Evolutionary conservation across 2,113 vertebrate genomes (phyloP), one percentile per base, ranked within the genome.

Genomic region (Periophthalmodon schlosseri): DNA sequence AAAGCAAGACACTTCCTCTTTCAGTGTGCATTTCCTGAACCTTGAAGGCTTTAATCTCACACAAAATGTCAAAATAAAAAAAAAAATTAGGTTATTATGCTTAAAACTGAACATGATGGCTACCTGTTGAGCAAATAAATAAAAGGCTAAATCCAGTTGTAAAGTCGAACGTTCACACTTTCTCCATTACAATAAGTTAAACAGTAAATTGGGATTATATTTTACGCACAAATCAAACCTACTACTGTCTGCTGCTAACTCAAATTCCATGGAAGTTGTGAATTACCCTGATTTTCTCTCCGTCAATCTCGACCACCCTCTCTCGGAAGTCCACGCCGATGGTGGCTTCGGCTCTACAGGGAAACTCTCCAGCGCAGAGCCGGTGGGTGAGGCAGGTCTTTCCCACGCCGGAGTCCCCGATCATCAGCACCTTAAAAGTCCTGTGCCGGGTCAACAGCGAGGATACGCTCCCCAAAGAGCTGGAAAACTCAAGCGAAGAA

Each of bases 401-500:
- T 0, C 94, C 94, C 54, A 95, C 94, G 0, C 90, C 92, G 7
- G 93, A 93, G 86, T 95, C 93, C 18, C 94, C 94, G 2, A 95
- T 91, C 76, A 95, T 89, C 9, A 95, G 89, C 13, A 95, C 90
- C 54, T 95, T 95, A 34, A 92, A 94, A 11, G 92, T 93, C n/a
- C 94, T 76, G 13, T 81, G 87, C 21, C 91, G 90, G 5, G 16
- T 77, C 3, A 87, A n/a, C 54, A 85, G 65, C 72, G 95, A 88
- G 86, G 95, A 67, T 86, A 92, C 89, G 63, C 46, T 91, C 58
- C 83, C 86, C 64, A 71, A 57, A 61, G 63, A 93, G 75, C 18
- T 80, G 87, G 95, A 96, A 60, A 95, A 91, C 86, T 95, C 94
- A 8, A 96, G 86, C 15, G 95, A 96, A 0, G 94, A 94, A 68